These are phyloP conservation scores for Stenolophus ochropezus DNA, from an alignment of 2,888 invertebrate genomes.

Conservation along the genomic window DNA sequence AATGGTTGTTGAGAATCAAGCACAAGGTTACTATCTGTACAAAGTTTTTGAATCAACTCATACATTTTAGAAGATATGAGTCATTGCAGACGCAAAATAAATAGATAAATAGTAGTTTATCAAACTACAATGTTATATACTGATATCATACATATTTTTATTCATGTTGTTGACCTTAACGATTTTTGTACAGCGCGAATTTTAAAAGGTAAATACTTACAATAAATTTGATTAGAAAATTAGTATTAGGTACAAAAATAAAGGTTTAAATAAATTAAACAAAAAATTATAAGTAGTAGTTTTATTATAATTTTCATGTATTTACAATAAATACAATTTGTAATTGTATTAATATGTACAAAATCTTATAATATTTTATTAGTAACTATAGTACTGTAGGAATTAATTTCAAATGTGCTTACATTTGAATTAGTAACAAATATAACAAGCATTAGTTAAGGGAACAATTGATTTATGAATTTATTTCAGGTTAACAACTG, in stretches of 20 bases:
- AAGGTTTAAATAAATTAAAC: too few relatives aligned
- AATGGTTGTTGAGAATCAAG: not conserved
- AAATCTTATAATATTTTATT: constrained; percentile 17
- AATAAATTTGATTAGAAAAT: not conserved
- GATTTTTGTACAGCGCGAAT: not conserved
- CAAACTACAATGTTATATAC: not conserved
- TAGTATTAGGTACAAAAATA: too few relatives aligned
- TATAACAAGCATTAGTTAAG: constrained; percentile 47
- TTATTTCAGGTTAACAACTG: constrained; percentile 32
- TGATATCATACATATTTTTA: constrained; percentile 22
- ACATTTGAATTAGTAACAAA: constrained; percentile 11
- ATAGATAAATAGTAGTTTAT: constrained; percentile 3
- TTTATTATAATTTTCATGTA: constrained; percentile 23
- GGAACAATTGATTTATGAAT: constrained; percentile 27
- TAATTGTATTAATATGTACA: constrained; percentile 28
- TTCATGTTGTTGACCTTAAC: constrained; percentile 19
- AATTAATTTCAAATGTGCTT: constrained; percentile 12
- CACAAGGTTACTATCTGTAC: not conserved
- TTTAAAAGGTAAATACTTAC: not conserved
- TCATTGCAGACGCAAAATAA: not conserved
- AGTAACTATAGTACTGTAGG: constrained; percentile 40
- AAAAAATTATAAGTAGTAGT: not conserved
- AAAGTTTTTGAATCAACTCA: not conserved
- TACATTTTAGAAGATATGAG: not conserved
- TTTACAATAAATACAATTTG: constrained; percentile 38